Base-by-base conservation (phyloP, 2,113 vertebrate species). In the Catharus bicknelli region DNA sequence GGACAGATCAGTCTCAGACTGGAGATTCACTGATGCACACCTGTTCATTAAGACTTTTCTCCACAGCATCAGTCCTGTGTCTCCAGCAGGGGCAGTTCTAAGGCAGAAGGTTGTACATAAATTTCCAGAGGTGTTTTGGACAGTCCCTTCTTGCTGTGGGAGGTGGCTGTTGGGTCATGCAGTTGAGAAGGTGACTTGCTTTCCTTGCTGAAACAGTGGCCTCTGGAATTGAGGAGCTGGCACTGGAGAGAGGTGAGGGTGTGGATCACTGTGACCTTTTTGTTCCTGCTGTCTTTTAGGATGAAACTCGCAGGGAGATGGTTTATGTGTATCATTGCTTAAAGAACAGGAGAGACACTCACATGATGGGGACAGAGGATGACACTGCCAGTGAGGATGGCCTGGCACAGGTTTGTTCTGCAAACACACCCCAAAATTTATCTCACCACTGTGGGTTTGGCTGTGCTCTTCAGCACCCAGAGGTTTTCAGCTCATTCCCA, bases 321-420 rank as follows among this genome's bases (percentile, higher is more conserved):
- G 96, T 98, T 55, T 98, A 98, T 10, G 95, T 99, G 26, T 97
- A 99, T 43, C 98, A 99, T 86, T 99, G 98, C 10, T 87, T 99
- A 72, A 98, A 95, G 93, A 99, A 99, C 83, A 97, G 86, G 59
- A 98, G 99, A 90, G 96, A 98, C 26, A 97, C 32, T 18, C 99
- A 99, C 96, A 99, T 99, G 99, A 99, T 99, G 98, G 98, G 98
- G 63, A 85, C 92, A 50, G 94, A 97, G 14, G 92, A 94, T 11
- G 97, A 93, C 11, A 38, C 77, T 25, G 3, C 38, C 23, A 83
- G n/a, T 3, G 93, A 95, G 32, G 88, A 94, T 1, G 81, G 75
- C 59, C 11, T 50, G 51, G 11, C 72, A 14, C 93, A 97, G 97
- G 98, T 98, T 93, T 74, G 97, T 96, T 93, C 19, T 27, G 54